Conservation (phyloP, 1,140 invertebrate species). For the Macrobrachium nipponense region DNA sequence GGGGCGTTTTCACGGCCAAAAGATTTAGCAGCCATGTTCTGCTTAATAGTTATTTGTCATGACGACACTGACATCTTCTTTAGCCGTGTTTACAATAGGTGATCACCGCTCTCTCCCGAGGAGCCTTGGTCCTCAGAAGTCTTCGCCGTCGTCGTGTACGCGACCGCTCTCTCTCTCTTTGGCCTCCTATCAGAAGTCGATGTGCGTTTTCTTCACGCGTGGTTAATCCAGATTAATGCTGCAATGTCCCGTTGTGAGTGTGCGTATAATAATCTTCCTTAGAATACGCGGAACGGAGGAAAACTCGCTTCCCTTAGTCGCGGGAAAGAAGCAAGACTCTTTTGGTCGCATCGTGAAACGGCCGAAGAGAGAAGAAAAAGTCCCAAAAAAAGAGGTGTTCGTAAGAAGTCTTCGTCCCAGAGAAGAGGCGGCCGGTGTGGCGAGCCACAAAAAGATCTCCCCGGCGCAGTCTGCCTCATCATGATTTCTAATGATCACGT, state of each 20-base stretch:
- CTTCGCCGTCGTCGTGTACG: conserved; percentile 2
- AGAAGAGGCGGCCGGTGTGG: background rate
- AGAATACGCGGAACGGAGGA: background rate
- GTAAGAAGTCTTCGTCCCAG: background rate
- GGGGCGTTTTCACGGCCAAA: conserved; percentile 41
- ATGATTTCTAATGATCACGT: conserved; percentile 59
- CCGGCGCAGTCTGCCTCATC: conserved; percentile 35
- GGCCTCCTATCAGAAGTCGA: background rate
- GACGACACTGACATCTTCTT: conserved; percentile 51
- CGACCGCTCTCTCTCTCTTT: background rate
- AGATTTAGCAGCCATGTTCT: conserved; percentile 54
- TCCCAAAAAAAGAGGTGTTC: no score
- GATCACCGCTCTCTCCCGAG: conserved; percentile 22
- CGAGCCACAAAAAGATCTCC: conserved; percentile 12
- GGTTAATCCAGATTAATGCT: conserved; percentile 11
- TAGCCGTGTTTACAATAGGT: conserved; percentile 54
- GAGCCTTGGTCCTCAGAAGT: background rate
- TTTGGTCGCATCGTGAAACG: no score
- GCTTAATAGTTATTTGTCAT: conserved; percentile 56
- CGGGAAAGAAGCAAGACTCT: no score
- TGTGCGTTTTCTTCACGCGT: background rate
- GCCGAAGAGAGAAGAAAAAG: no score
- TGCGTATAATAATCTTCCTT: background rate
- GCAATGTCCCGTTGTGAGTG: background rate
- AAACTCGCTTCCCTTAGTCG: background rate